Evolutionary conservation across 1,140 invertebrate species (phyloP).

Genomic region (Zaprionus taronus): DNA sequence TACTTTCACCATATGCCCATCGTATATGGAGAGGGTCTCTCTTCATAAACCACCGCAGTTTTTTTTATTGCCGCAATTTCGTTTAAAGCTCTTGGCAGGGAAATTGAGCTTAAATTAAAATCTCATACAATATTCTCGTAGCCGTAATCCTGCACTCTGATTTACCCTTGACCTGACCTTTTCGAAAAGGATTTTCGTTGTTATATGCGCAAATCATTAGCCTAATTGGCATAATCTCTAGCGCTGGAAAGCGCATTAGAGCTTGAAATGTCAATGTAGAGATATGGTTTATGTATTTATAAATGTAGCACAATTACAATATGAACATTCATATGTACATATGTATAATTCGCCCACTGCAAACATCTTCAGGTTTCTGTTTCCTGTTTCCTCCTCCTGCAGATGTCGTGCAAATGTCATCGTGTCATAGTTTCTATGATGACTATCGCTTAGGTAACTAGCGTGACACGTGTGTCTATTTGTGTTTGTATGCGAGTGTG

Average conservation of each 20-base stretch:
- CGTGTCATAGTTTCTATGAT: conserved; percentile 16
- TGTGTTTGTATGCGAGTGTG: neutral
- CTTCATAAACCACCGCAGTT: neutral
- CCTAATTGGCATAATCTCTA: conserved; percentile 5
- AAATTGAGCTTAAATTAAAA: conserved; percentile 7
- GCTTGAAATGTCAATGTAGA: conserved; percentile 7
- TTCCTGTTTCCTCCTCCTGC: conserved; percentile 1
- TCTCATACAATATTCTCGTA: neutral
- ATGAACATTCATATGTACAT: neutral
- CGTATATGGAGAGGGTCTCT: neutral
- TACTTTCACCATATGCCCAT: neutral
- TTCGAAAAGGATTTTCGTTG: neutral
- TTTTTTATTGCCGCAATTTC: conserved; percentile 4
- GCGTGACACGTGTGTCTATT: neutral
- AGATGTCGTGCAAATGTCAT: conserved; percentile 22
- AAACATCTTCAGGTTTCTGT: neutral
- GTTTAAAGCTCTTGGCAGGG: neutral
- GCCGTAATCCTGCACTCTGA: neutral
- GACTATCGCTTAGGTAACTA: conserved; percentile 18
- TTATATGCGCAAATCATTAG: neutral
- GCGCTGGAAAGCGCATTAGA: conserved; percentile 1
- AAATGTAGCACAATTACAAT: conserved; percentile 1
- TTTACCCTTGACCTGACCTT: conserved; percentile 8
- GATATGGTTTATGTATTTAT: neutral
- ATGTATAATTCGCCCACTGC: neutral